Evolutionary conservation across 2,888 invertebrate species (phyloP).

Genomic region (Epinotia brunnichana): DNA sequence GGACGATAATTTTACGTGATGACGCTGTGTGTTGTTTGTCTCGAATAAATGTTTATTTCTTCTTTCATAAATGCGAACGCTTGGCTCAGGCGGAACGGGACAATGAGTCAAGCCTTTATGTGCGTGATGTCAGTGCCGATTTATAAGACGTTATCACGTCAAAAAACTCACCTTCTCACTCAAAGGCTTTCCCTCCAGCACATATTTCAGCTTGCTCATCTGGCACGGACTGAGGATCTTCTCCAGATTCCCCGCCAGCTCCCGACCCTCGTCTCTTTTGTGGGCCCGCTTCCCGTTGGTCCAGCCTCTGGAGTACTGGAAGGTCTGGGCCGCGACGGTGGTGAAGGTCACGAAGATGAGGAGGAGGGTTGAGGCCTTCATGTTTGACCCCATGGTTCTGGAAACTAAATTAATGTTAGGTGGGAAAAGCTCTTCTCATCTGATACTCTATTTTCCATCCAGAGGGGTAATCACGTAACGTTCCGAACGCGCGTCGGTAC

Average conservation of each 20-base stretch:
- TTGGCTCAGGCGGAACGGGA: too few relatives aligned
- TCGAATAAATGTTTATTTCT: too few relatives aligned
- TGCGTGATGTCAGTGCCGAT: too few relatives aligned
- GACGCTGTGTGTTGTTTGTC: too few relatives aligned
- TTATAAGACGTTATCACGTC: too few relatives aligned
- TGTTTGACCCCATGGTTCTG: conserved; percentile 65
- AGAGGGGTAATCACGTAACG: too few relatives aligned
- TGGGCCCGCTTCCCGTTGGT: conserved; percentile 87
- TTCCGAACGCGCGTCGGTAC: too few relatives aligned
- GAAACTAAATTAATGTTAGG: conserved; percentile 38
- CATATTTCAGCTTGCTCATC: conserved; percentile 76
- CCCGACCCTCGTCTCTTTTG: conserved; percentile 56
- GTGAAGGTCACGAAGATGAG: conserved; percentile 74
- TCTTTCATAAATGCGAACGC: too few relatives aligned
- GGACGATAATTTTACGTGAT: too few relatives aligned
- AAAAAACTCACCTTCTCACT: conserved; percentile 71
- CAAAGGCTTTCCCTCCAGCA: conserved; percentile 78
- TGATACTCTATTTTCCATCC: too few relatives aligned
- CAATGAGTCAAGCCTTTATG: too few relatives aligned
- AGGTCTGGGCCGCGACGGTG: conserved; percentile 85
- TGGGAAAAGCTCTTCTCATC: background rate
- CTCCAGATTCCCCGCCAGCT: conserved; percentile 62
- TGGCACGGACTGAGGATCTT: conserved; percentile 77
- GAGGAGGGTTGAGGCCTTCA: conserved; percentile 55
- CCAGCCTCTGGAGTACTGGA: conserved; percentile 91